Conservation (phyloP, 1,140 invertebrate species). For the Acromyrmex charruanus region DNA sequence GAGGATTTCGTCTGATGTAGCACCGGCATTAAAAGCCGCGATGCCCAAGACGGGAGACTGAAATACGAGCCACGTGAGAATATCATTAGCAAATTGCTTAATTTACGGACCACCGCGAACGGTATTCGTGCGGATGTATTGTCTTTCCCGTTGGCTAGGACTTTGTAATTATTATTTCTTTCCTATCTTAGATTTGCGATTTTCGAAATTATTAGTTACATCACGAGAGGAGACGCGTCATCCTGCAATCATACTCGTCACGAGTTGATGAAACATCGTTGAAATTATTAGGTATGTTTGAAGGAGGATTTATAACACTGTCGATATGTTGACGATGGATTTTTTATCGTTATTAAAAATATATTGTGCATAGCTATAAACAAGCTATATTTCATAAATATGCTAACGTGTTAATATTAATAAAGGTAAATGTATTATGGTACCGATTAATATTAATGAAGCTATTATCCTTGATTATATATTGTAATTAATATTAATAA, state of each 20-base stretch:
- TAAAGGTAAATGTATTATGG: constrained; percentile 35
- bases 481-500: constrained; percentile 68
- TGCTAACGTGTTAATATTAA: constrained; percentile 27
- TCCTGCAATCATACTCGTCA: background rate
- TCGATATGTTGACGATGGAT: background rate
- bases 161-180: constrained; percentile 66
- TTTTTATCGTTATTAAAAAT: constrained; percentile 16
- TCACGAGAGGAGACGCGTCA: constrained; percentile 35
- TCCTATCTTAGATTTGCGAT: constrained; percentile 28
- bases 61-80: constrained; percentile 85
- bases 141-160: constrained; percentile 34
- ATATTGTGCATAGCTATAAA: background rate
- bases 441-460: constrained; percentile 68
- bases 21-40: constrained; percentile 82
- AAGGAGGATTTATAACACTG: constrained; percentile 26
- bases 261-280: background rate
- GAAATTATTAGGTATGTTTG: constrained; percentile 28
- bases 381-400: constrained; percentile 13
- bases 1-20: constrained; percentile 56
- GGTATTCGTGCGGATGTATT: constrained; percentile 46
- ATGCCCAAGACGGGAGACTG: constrained; percentile 80
- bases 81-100: constrained; percentile 87
- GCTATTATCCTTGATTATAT: constrained; percentile 64
- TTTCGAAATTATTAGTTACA: constrained; percentile 20
- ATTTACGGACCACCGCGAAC: constrained; percentile 79